These are phyloP conservation scores for Galbula dea DNA, from an alignment of 2,113 vertebrate species.

Conservation along the genomic window DNA sequence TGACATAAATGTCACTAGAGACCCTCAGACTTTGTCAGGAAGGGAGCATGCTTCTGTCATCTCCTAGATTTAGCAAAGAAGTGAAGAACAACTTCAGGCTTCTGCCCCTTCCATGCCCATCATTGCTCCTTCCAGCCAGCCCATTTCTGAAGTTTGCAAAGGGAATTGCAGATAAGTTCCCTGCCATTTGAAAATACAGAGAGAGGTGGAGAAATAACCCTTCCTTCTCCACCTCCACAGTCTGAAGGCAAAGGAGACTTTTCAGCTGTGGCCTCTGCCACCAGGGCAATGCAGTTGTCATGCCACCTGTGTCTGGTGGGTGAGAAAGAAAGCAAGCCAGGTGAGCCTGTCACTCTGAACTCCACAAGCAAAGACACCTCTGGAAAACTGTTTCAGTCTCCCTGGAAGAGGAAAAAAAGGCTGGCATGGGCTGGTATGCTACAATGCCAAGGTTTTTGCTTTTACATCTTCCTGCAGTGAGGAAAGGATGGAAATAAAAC, in stretches of 20 bases:
- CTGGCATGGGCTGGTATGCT: not conserved
- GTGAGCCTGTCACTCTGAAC: accelerated
- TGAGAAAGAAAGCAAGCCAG: not conserved
- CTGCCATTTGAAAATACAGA: not conserved
- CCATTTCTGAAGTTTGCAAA: not conserved
- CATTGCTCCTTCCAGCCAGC: not conserved
- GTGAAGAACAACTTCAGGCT: not conserved
- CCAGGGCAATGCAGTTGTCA: not conserved
- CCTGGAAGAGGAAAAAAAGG: not conserved
- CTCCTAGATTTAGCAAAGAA: not conserved
- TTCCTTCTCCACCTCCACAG: accelerated
- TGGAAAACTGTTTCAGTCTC: not conserved
- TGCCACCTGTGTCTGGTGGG: accelerated
- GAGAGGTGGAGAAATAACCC: not conserved
- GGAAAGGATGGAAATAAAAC: not conserved
- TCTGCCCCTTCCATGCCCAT: not conserved
- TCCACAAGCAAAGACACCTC: not conserved
- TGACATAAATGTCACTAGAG: constrained; percentile 62
- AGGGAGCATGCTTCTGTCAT: not conserved
- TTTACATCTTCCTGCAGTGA: not conserved
- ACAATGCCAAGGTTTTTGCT: not conserved
- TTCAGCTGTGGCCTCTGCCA: not conserved
- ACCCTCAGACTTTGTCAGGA: constrained; percentile 54
- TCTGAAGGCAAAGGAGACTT: not conserved
- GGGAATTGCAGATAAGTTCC: not conserved